Evolutionary conservation across 2,113 vertebrate genomes (phyloP).

Genomic region (Proteles cristata): DNA sequence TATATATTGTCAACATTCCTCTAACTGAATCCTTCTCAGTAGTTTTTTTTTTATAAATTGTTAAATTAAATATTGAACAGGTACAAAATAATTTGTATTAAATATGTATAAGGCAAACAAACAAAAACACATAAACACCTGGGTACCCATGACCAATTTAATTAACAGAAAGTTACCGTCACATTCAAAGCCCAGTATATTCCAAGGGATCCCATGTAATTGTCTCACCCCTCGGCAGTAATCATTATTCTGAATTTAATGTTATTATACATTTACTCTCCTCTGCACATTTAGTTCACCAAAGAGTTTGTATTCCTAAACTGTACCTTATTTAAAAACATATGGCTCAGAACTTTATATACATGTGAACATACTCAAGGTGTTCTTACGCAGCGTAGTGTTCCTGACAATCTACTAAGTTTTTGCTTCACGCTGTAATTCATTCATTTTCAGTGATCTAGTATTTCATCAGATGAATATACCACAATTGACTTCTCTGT

Average conservation of each 20-base stretch:
- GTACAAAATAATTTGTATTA: conserved; percentile 10
- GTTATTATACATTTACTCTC: background rate
- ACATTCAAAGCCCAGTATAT: background rate
- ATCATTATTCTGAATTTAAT: background rate
- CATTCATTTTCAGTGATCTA: conserved; percentile 1
- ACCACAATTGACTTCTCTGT: background rate
- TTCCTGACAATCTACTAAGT: background rate
- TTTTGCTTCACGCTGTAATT: background rate
- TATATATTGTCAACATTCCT: background rate
- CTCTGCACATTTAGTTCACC: background rate
- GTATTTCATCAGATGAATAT: background rate
- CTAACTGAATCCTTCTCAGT: background rate
- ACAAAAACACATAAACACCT: background rate
- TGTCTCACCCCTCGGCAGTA: background rate
- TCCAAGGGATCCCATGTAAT: background rate
- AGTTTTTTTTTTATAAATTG: background rate
- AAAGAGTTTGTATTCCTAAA: background rate
- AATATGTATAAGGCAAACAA: background rate
- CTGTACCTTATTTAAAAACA: background rate
- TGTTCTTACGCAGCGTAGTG: background rate
- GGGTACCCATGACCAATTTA: background rate
- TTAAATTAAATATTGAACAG: conserved; percentile 8
- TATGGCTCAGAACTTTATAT: background rate
- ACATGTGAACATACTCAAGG: background rate
- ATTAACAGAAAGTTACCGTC: background rate